Conservation (phyloP, 2,888 invertebrate genomes). For the Salticus scenicus region DNA sequence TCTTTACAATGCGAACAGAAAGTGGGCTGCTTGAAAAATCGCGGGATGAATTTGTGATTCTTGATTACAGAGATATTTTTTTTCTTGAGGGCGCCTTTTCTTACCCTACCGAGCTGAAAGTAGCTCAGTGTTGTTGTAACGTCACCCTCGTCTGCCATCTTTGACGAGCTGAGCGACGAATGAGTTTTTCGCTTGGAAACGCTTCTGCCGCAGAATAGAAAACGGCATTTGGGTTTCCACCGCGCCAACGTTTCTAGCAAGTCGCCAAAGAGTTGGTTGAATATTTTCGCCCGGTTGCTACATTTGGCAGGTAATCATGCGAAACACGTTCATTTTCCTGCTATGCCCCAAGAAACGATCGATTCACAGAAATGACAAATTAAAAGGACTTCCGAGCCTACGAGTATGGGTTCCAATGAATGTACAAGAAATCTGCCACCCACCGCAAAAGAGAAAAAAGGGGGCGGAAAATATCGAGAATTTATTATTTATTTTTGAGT, state of each 20-base stretch:
- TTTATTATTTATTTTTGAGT: too few relatives aligned
- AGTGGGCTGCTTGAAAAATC: conserved; percentile 99
- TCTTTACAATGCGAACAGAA: conserved; percentile 99
- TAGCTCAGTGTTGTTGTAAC: conserved; percentile 28
- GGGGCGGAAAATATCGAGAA: too few relatives aligned
- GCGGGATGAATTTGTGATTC: conserved; percentile 98
- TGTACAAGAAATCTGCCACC: too few relatives aligned
- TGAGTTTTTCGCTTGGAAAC: neutral
- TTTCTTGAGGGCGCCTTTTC: conserved; percentile 98
- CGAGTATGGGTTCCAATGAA: neutral
- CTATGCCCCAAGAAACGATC: conserved; percentile 35
- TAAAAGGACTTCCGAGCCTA: conserved; percentile 42
- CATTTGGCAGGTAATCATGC: conserved; percentile 36
- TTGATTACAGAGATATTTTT: conserved; percentile 99
- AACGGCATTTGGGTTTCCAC: neutral
- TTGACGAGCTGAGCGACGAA: conserved; percentile 57
- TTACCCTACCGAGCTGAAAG: conserved; percentile 83
- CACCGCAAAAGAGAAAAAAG: too few relatives aligned
- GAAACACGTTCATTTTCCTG: conserved; percentile 3
- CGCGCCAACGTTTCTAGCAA: conserved; percentile 39
- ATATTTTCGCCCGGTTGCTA: neutral
- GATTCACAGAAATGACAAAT: conserved; percentile 58
- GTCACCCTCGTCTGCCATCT: conserved; percentile 63
- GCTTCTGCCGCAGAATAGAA: conserved; percentile 32
- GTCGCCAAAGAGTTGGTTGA: conserved; percentile 29